phyloP scores from a whole-genome alignment of 2,888 invertebrate species.

The Electrophaes corylata region DNA sequence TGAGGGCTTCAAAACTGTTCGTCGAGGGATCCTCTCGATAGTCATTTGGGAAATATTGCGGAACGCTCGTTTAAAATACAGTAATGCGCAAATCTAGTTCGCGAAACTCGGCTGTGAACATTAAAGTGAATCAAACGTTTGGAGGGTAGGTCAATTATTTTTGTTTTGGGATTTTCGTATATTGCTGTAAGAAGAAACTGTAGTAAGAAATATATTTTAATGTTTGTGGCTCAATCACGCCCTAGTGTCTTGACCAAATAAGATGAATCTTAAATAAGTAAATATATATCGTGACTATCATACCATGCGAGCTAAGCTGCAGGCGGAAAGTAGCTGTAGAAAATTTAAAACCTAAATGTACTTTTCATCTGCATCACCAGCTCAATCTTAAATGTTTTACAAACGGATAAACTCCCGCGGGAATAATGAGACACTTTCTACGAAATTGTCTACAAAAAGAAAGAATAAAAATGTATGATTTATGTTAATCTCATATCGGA shows the following conservation, averaged over 20 bases:
- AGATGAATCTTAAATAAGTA: too few species aligned
- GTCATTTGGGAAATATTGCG: conserved; percentile 65
- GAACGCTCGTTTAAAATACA: conserved; percentile 56
- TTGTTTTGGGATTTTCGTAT: conserved; percentile 33
- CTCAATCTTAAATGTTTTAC: conserved; percentile 33
- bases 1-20: conserved; percentile 62
- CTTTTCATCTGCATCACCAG: not conserved
- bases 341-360: not conserved
- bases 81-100: conserved; percentile 57
- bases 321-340: not conserved
- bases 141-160: conserved; percentile 34
- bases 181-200: conserved; percentile 22
- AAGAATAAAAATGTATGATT: conserved; percentile 50
- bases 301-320: not conserved
- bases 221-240: too few species aligned
- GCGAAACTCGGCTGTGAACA: conserved; percentile 43
- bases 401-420: conserved; percentile 33
- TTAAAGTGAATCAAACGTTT: conserved; percentile 40
- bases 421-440: conserved; percentile 39
- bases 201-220: too few species aligned
- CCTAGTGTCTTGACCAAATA: too few species aligned
- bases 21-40: conserved; percentile 61
- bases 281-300: too few species aligned
- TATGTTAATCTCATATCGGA: conserved; percentile 49
- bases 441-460: conserved; percentile 43